Percentiles rank a stretch among this genome's conserved stretches.
These are phyloP conservation scores for Ophiodon elongatus DNA, from an alignment of 2,113 vertebrate species.

Conservation along the genomic window DNA sequence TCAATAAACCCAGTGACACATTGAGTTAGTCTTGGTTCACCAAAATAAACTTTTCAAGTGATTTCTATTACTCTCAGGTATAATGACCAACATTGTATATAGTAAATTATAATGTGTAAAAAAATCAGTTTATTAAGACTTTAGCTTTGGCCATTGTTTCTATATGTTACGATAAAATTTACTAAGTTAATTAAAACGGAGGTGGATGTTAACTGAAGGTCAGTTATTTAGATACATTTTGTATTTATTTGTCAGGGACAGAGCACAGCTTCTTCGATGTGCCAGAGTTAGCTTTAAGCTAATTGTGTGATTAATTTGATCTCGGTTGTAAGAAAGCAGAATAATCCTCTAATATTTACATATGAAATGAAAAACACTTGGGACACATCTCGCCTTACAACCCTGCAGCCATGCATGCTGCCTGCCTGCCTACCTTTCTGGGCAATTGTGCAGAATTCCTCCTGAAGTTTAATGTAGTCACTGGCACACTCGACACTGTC, in stretches of 20 bases:
- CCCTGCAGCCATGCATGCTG: not conserved
- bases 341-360: not conserved
- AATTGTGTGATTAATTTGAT: slow-evolving; percentile 1
- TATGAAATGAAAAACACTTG: not conserved
- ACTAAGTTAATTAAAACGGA: not conserved
- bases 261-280: not conserved
- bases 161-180: not conserved
- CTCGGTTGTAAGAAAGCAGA: not conserved
- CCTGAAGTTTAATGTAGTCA: slow-evolving; percentile 97
- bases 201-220: not conserved
- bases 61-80: not conserved
- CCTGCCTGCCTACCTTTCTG: slow-evolving; percentile 93
- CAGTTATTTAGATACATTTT: not conserved
- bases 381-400: not conserved
- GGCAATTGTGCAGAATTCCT: slow-evolving; percentile 96
- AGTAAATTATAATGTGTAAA: not conserved
- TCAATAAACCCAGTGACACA: not conserved
- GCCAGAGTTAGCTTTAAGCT: not conserved
- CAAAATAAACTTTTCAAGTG: not conserved
- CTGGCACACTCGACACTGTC: slow-evolving; percentile 90
- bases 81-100: not conserved
- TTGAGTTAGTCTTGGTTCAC: not conserved
- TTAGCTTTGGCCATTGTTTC: not conserved
- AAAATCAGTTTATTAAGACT: not conserved
- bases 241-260: not conserved